A percentile compares a stretch with the other conserved stretches of the same genome.
These are phyloP conservation scores for Augochlora pura DNA, from an alignment of 1,140 invertebrate genomes.

Conservation along the genomic window DNA sequence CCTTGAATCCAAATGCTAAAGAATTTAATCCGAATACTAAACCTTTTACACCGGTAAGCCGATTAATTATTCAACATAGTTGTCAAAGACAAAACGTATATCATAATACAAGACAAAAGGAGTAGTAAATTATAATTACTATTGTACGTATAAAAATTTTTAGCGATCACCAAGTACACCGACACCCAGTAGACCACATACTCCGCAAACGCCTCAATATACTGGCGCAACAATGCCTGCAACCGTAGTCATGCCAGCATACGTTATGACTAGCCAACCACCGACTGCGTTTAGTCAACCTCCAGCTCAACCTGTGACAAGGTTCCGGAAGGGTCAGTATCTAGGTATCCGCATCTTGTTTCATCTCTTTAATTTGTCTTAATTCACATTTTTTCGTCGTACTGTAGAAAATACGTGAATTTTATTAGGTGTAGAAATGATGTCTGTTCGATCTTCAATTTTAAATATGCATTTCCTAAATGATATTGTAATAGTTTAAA, in stretches of 20 bases:
- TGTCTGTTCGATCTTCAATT: too few species aligned
- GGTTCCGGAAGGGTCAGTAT: conserved; percentile 79
- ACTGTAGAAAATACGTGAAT: not conserved
- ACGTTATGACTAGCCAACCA: conserved; percentile 79
- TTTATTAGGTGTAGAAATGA: too few species aligned
- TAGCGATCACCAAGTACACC: conserved; percentile 85
- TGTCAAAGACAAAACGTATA: not conserved
- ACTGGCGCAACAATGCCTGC: conserved; percentile 76
- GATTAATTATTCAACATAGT: conserved; percentile 14
- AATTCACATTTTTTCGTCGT: not conserved
- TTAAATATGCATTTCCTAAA: too few species aligned
- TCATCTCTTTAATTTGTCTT: conserved; percentile 23
- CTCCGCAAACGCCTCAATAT: conserved; percentile 89
- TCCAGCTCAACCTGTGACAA: conserved; percentile 77
- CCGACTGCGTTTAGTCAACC: conserved; percentile 79
- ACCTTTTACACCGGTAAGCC: conserved; percentile 90
- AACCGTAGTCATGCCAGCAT: conserved; percentile 80
- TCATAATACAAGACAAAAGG: not conserved
- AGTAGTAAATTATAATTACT: conserved; percentile 1
- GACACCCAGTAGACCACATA: conserved; percentile 88
- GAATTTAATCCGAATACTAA: conserved; percentile 94
- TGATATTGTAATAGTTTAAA: too few species aligned
- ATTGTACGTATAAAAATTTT: conserved; percentile 41
- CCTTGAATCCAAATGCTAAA: conserved; percentile 93
- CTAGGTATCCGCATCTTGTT: conserved; percentile 64